These are phyloP conservation scores for Copsychus sechellarum DNA, from an alignment of 2,113 vertebrate genomes.

Conservation along the genomic window DNA sequence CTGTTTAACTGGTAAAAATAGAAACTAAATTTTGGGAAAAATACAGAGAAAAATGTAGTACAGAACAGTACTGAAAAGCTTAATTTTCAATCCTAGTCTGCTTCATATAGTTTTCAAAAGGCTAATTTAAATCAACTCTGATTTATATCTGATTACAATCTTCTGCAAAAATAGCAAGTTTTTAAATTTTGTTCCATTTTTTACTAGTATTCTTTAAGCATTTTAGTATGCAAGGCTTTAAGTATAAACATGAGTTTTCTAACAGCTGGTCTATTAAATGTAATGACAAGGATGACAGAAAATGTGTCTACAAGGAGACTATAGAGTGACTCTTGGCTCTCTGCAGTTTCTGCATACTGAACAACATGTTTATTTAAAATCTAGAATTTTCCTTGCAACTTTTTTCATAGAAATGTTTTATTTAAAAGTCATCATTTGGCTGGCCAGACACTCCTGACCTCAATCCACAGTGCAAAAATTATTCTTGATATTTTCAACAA, in stretches of 20 bases:
- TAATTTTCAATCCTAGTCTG: background rate
- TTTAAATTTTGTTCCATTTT: background rate
- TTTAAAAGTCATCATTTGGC: background rate
- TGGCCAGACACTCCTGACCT: background rate
- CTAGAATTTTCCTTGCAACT: background rate
- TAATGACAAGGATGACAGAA: slow-evolving; percentile 9
- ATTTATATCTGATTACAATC: background rate
- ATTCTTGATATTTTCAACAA: background rate
- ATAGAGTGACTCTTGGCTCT: background rate
- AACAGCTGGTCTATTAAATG: slow-evolving; percentile 21
- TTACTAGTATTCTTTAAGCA: background rate
- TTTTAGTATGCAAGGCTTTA: background rate
- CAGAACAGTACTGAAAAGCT: background rate
- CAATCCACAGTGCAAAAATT: background rate
- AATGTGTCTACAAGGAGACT: background rate
- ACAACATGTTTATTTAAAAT: background rate
- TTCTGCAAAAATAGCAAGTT: background rate
- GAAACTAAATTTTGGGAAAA: background rate
- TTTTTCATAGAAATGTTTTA: background rate
- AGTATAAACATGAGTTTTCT: slow-evolving; percentile 6
- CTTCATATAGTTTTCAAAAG: background rate
- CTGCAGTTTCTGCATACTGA: background rate
- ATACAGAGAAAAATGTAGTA: background rate
- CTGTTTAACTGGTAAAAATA: background rate
- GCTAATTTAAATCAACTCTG: background rate